phyloP scores from a whole-genome alignment of 2,797 vertebrate genomes.

The Anguilla marmorata region DNA sequence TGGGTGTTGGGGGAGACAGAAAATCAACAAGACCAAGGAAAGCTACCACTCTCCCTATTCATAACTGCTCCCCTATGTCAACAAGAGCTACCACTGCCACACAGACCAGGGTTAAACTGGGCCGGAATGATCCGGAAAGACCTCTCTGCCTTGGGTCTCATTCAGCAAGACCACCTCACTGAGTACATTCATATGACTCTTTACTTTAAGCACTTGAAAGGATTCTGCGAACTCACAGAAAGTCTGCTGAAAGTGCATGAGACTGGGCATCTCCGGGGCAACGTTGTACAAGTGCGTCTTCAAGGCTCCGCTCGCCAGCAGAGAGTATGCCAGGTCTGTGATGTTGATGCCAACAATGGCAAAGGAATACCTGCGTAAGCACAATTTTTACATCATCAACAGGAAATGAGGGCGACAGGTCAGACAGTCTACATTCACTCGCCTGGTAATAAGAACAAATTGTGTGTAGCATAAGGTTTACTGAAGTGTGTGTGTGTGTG shows the following conservation, averaged over 20 bases:
- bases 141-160: neutral
- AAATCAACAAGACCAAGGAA: neutral
- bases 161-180: neutral
- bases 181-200: neutral
- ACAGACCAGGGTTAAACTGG: neutral
- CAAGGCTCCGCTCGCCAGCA: constrained; percentile 89
- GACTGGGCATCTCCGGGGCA: constrained; percentile 87
- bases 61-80: neutral
- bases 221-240: constrained; percentile 83
- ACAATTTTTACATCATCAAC: constrained; percentile 9
- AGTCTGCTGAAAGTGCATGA: constrained; percentile 90
- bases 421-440: neutral
- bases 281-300: constrained; percentile 98
- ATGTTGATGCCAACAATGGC: constrained; percentile 99
- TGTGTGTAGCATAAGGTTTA: neutral
- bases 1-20: neutral
- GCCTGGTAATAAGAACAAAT: neutral
- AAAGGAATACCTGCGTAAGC: constrained; percentile 85
- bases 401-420: neutral
- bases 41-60: neutral
- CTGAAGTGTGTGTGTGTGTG: neutral
- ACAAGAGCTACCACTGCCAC: neutral
- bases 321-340: constrained; percentile 91
- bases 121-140: neutral
- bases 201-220: neutral